Percentiles rank a stretch among this genome's conserved stretches.
phyloP scores from a whole-genome alignment of 2,113 vertebrate species.

The Zosterops japonicus region DNA sequence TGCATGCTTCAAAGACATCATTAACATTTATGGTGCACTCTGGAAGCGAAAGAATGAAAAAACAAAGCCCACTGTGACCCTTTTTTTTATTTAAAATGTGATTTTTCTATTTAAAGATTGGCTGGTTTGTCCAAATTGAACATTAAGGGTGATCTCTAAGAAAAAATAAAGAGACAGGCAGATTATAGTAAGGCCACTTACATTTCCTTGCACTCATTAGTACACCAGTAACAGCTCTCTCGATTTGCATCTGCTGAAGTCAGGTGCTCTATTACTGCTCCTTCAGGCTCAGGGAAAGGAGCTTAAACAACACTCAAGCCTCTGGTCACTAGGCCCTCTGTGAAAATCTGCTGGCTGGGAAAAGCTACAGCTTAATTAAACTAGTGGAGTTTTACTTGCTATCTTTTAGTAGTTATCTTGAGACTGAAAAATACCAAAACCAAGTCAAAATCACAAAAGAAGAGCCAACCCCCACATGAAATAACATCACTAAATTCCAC shows the following conservation, averaged over 20 bases:
- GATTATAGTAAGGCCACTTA: not conserved
- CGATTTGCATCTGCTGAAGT: fast-evolving
- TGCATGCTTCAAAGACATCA: not conserved
- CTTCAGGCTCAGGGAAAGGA: not conserved
- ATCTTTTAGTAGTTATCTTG: not conserved
- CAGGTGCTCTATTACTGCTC: not conserved
- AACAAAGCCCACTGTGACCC: not conserved
- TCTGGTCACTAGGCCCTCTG: not conserved
- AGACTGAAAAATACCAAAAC: not conserved
- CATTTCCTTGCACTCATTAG: not conserved
- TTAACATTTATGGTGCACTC: not conserved
- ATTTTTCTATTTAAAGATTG: not conserved
- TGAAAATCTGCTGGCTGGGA: not conserved
- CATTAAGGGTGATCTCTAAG: not conserved
- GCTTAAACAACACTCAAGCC: not conserved
- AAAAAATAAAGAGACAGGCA: not conserved
- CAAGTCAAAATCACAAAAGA: not conserved
- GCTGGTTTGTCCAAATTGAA: not conserved
- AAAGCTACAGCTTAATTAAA: not conserved
- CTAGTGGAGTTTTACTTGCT: not conserved
- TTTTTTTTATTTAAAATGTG: not conserved
- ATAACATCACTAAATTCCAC: not conserved
- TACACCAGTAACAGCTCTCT: not conserved
- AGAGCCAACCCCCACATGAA: not conserved
- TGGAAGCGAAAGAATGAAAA: not conserved